Base-by-base conservation (phyloP, 1,140 invertebrate genomes). In the Wasmannia auropunctata region DNA sequence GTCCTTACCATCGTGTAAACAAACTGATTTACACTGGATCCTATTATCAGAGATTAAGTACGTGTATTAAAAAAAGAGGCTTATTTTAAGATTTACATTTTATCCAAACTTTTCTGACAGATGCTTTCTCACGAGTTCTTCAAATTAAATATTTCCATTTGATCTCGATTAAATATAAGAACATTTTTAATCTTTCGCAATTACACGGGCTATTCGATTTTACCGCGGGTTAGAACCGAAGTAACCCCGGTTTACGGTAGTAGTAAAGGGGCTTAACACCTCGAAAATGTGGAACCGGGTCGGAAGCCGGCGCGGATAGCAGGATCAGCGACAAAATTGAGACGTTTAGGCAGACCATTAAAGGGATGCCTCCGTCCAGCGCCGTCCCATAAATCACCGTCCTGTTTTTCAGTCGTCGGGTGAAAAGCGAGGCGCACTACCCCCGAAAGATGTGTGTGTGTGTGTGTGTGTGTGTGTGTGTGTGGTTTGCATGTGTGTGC, bases 351-450 rank as follows among this genome's bases (percentile, higher is more conserved):
- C 60, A 85, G 65, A 31, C 86, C 88, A 86, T 91, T 90, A 88
- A 65, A 54, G 76, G 31, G 51, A 87, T 86, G 84, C 70, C 69
- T 43, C 31, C 60, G 76, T 83, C 46, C 86, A 83, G 62, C 81
- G 25, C n/a, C 67, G 22, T 62, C 43, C 65, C 79, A 88, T 91
- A 91, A 90, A 91, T 91, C 90, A 91, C 86, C 54, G 51, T 22
- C 69, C 74, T 56, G 87, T 90, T 91, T 91, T 88, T 80, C 74
- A 83, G 25, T 54, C 54, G 46, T 54, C 80, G 60, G 74, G 60
- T 62, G 60, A 16, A 80, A 86, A 85, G 67, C 58, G 67, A 65
- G n/a, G 87, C 83, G 86, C 89, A 67, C 79, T 88, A 90, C 87
- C 86, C 63, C 90, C 88, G 56, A 91, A 87, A 91, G 63, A 6